phyloP scores from a whole-genome alignment of 2,888 invertebrate genomes.

The Stramonita haemastoma region DNA sequence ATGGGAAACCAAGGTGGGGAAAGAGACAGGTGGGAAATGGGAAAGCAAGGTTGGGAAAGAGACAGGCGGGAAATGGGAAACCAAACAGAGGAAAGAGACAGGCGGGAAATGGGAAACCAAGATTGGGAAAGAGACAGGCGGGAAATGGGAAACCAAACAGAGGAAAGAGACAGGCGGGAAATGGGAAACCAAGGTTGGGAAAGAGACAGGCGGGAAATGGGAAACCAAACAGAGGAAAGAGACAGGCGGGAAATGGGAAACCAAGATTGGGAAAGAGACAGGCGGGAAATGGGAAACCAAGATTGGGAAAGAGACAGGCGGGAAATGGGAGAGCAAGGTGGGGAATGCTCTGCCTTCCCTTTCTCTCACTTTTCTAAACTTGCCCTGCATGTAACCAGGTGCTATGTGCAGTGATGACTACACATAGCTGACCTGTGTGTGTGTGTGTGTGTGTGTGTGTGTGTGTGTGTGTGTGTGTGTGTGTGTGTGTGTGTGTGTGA shows the following conservation, averaged over 20 bases:
- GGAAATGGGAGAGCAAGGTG: conserved; percentile 90
- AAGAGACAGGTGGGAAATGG: conserved; percentile 86
- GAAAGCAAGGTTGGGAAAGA: conserved; percentile 92
- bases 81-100: conserved; percentile 87
- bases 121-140: no score
- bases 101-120: conserved; percentile 89
- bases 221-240: conserved; percentile 91
- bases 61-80: no score
- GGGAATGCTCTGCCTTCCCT: no score
- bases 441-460: no score
- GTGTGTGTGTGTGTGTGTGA: no score
- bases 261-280: conserved; percentile 89
- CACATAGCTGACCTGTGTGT: no score
- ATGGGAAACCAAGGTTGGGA: conserved; percentile 94
- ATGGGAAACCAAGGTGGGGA: conserved; percentile 88
- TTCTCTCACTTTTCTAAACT: no score
- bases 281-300: conserved; percentile 89
- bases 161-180: conserved; percentile 85
- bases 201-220: no score
- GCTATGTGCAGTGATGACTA: no score
- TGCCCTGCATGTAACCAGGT: no score
- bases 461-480: no score
- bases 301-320: conserved; percentile 88
- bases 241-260: conserved; percentile 86
- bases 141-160: conserved; percentile 87